Percentiles rank a stretch among this genome's conserved stretches.
phyloP scores from a whole-genome alignment of 2,113 vertebrate species.

The Eonycteris spelaea region DNA sequence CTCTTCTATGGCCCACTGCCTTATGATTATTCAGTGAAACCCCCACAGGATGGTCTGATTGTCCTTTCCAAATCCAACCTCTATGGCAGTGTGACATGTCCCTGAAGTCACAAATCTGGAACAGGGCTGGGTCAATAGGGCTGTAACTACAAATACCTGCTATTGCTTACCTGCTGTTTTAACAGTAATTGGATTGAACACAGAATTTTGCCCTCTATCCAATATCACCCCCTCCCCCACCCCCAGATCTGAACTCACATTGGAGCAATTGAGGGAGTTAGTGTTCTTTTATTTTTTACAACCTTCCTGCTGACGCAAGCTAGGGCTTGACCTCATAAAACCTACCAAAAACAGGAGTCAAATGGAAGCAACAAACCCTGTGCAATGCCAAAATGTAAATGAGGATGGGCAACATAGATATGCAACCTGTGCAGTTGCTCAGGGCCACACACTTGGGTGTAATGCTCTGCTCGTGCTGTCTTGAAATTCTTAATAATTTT shows the following conservation, averaged over 20 bases:
- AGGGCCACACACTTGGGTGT: not conserved
- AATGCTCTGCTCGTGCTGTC: not conserved
- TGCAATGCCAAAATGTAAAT: not conserved
- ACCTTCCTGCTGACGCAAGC: not conserved
- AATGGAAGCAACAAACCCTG: not conserved
- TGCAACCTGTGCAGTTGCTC: not conserved
- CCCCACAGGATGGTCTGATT: not conserved
- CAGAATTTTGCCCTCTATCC: not conserved
- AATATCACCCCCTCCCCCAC: not conserved
- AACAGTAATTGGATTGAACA: conserved; percentile 13
- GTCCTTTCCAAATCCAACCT: not conserved
- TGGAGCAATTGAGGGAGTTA: not conserved
- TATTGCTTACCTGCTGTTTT: not conserved
- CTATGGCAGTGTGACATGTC: not conserved
- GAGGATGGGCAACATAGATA: not conserved
- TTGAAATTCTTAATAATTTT: not conserved
- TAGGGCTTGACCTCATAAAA: conserved; percentile 23
- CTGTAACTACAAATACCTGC: not conserved
- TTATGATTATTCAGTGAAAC: not conserved
- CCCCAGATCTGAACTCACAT: not conserved
- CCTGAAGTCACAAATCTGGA: not conserved
- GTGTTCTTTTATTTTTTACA: not conserved
- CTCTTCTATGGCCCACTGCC: not conserved
- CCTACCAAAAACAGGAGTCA: not conserved
- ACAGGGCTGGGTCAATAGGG: not conserved